Conservation (phyloP, 2,888 invertebrate species). For the Parnassius glacialis region DNA sequence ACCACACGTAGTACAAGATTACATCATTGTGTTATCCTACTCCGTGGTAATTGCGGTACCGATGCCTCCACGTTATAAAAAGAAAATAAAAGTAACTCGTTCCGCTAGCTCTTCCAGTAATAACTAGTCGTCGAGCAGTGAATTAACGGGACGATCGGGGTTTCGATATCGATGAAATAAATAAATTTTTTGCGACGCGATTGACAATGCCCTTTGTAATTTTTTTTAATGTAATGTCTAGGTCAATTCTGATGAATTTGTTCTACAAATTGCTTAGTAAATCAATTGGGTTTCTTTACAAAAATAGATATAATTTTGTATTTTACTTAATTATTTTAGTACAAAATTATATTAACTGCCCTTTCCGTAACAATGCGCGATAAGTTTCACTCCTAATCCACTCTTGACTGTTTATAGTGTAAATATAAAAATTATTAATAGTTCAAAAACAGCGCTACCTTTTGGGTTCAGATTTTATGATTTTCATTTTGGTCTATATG, state of each 20-base stretch:
- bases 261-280: neutral
- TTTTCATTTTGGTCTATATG: no score
- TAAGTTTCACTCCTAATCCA: no score
- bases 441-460: no score
- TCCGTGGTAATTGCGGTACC: constrained; percentile 59
- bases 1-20: constrained; percentile 35
- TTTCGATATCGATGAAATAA: constrained; percentile 32
- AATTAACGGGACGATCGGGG: constrained; percentile 44
- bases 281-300: no score
- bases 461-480: no score
- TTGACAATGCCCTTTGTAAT: constrained; percentile 11
- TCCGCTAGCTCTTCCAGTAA: constrained; percentile 68
- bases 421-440: no score
- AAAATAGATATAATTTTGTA: no score
- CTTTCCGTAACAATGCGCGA: no score
- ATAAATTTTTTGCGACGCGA: constrained; percentile 12
- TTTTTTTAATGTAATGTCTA: constrained; percentile 15
- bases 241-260: constrained; percentile 14
- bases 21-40: constrained; percentile 55
- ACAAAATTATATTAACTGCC: no score
- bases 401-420: no score
- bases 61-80: constrained; percentile 63
- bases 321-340: no score
- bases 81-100: constrained; percentile 70
- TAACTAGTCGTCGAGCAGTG: constrained; percentile 54